These are phyloP conservation scores for Galeopterus variegatus DNA, from an alignment of 2,113 vertebrate species.

Conservation along the genomic window DNA sequence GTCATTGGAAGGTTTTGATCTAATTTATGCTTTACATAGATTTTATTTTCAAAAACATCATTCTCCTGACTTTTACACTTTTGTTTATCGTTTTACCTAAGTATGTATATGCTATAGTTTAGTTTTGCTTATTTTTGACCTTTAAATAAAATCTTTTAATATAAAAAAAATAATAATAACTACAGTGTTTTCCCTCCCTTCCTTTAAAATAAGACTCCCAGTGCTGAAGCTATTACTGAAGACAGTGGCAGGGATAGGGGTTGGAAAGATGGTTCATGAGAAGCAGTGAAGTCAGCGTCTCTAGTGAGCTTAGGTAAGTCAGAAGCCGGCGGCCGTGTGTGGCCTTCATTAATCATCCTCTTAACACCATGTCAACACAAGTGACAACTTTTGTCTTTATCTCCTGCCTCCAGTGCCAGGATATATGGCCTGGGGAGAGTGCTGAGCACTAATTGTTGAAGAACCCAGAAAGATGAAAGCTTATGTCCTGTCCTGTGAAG, in stretches of 20 bases:
- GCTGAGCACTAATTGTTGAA: conserved; percentile 77
- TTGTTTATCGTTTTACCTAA: too few species aligned
- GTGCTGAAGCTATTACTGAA: conserved; percentile 34
- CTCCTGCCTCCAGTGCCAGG: conserved; percentile 77
- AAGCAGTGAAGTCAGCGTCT: conserved; percentile 61
- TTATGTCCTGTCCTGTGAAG: conserved; percentile 71
- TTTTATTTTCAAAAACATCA: too few species aligned
- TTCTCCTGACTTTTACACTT: too few species aligned
- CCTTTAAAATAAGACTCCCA: conserved; percentile 21
- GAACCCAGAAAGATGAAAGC: conserved; percentile 82
- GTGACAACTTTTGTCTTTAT: conserved; percentile 83
- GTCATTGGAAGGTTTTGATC: not conserved
- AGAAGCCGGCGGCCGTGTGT: not conserved
- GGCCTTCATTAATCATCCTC: conserved; percentile 85
- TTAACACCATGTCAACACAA: conserved; percentile 64
- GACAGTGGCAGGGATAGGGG: conserved; percentile 13
- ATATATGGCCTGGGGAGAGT: conserved; percentile 66
- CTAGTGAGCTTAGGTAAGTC: conserved; percentile 63
- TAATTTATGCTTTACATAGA: not conserved
- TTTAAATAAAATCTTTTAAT: too few species aligned
- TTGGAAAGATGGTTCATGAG: not conserved
- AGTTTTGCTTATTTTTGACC: too few species aligned
- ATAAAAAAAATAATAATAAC: not conserved
- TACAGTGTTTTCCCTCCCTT: not conserved
- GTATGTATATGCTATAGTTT: too few species aligned